Conservation (phyloP, 1,140 invertebrate genomes). For the Onthophagus taurus region DNA sequence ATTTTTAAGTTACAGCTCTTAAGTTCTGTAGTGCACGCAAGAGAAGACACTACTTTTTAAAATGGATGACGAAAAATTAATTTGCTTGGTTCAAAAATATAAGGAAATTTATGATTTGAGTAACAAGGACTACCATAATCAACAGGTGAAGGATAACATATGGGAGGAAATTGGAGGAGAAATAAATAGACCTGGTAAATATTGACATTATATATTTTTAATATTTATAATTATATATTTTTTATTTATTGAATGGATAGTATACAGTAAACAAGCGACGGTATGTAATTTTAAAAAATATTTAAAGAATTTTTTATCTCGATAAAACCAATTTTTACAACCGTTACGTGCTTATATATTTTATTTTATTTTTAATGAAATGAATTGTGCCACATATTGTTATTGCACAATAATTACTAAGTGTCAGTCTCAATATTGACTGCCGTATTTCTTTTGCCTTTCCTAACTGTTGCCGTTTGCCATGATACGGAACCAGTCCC, state of each 20-base stretch:
- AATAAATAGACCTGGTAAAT: conserved; percentile 12
- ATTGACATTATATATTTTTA: too few species aligned
- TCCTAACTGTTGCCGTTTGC: conserved; percentile 9
- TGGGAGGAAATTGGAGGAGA: conserved; percentile 13
- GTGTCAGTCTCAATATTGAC: not conserved
- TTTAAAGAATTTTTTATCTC: not conserved
- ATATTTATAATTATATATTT: too few species aligned
- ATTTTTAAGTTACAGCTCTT: too few species aligned
- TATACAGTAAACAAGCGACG: not conserved
- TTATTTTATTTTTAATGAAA: too few species aligned
- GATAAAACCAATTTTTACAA: not conserved
- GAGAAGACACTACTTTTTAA: too few species aligned
- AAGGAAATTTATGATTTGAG: conserved; percentile 1
- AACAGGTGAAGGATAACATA: conserved; percentile 4
- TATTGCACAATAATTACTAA: too few species aligned
- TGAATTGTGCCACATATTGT: too few species aligned
- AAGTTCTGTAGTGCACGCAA: too few species aligned
- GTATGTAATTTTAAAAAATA: not conserved
- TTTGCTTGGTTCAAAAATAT: not conserved
- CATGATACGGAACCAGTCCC: conserved; percentile 10
- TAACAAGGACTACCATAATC: conserved; percentile 1
- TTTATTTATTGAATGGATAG: conserved; percentile 1
- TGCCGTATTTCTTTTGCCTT: conserved; percentile 8
- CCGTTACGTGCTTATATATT: not conserved
- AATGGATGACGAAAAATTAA: conserved; percentile 1